Evolutionary conservation across 2,113 vertebrate species (phyloP), one percentile per base, ranked within the genome.

Genomic region (Actinemys pallida): DNA sequence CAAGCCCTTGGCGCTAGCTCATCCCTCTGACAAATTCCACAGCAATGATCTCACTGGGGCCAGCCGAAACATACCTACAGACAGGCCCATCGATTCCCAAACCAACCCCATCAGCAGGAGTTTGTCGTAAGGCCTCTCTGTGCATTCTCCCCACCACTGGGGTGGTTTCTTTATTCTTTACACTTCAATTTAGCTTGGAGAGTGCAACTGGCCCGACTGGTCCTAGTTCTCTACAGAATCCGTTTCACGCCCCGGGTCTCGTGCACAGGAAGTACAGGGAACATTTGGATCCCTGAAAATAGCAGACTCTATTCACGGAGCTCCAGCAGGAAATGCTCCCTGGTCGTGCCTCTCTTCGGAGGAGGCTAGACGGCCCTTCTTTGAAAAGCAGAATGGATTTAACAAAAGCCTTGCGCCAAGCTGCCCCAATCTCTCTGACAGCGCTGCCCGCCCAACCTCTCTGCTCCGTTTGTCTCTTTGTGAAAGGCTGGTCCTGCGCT

Each of bases 401-500:
- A 88, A 91, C 59, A 87, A 47, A 88, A 79, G 86, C 5, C 49
- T 29, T 2, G 2, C 49, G 79, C 86, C 53, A 22, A 85, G 29
- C 49, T 39, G 42, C 3, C 39, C 65, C 56, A 47, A n/a, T 69
- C 69, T 87, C 90, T 81, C 93, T 92, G 80, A 52, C 89, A 20
- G 22, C 42, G 5, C 7, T 27, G 12, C 45, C 92, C 9, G 90
- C 94, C 57, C 8, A 29, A 92, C 79, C 94, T 81, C 96, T 95
- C 25, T 53, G 92, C 85, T 95, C 22, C 83, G 65, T 97, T 97
- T 97, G 94, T 97, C 45, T 84, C 52, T 1, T 4, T 12, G 90
- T 94, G 93, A 92, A 93, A 96, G 94, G 92, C 85, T 86, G 86
- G 96, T 95, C 90, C 96, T 94, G 91, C 75, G 78, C 1, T 0